phyloP scores from a whole-genome alignment of 2,797 vertebrate genomes.

The Takifugu rubripes region DNA sequence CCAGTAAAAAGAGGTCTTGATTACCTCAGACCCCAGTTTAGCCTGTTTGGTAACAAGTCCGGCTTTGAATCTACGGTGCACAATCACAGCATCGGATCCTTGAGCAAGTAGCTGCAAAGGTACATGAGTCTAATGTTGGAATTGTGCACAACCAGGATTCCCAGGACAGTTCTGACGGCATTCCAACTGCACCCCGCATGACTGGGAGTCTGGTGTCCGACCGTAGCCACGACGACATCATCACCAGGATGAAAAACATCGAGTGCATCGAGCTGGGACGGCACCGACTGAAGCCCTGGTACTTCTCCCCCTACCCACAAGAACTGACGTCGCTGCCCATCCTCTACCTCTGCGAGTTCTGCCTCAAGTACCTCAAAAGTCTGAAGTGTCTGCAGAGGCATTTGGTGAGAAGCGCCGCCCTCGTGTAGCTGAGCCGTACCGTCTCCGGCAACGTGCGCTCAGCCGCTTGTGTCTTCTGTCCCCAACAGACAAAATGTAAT shows the following conservation, averaged over 20 bases:
- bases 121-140: constrained; percentile 2
- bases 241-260: constrained; percentile 97
- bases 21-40: constrained; percentile 35
- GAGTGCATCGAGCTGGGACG: constrained; percentile 95
- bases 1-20: constrained; percentile 33
- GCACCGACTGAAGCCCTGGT: constrained; percentile 95
- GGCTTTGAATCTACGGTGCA: constrained; percentile 14
- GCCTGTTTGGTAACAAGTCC: constrained; percentile 17
- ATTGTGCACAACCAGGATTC: constrained; percentile 80
- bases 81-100: background rate
- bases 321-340: constrained; percentile 91
- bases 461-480: constrained; percentile 5
- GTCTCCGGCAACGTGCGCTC: background rate
- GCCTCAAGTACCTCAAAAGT: constrained; percentile 96
- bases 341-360: constrained; percentile 98
- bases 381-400: constrained; percentile 96
- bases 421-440: background rate
- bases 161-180: constrained; percentile 93
- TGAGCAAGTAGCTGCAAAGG: background rate
- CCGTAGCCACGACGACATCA: constrained; percentile 94
- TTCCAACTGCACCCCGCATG: constrained; percentile 90
- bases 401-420: constrained; percentile 75
- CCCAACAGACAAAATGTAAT: constrained; percentile 88
- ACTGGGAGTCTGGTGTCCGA: constrained; percentile 94
- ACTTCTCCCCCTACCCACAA: constrained; percentile 95